Conservation (phyloP, 2,797 vertebrate species). For the Periophthalmus magnuspinnatus region DNA sequence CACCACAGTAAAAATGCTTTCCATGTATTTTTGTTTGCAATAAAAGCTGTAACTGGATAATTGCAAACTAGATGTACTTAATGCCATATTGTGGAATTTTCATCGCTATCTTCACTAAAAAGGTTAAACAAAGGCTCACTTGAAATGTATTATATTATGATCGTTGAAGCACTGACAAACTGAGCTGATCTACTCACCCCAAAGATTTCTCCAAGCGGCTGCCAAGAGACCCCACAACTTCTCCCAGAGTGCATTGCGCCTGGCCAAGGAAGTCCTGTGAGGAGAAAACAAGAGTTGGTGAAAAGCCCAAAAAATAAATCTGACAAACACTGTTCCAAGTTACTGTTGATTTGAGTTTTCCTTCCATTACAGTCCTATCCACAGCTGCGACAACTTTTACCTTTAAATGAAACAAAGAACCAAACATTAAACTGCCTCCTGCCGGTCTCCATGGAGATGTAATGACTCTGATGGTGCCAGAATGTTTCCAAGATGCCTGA, state of each 20-base stretch:
- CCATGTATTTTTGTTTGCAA: no score
- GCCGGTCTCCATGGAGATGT: not conserved
- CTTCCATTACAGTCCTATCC: not conserved
- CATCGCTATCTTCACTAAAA: no score
- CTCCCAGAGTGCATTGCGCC: slow-evolving; percentile 90
- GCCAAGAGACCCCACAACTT: slow-evolving; percentile 93
- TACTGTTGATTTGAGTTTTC: not conserved
- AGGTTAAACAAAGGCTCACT: not conserved
- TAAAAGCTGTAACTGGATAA: no score
- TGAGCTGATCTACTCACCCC: slow-evolving; percentile 80
- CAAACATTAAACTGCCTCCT: not conserved
- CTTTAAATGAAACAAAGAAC: not conserved
- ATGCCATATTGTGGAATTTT: no score
- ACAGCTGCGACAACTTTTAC: not conserved
- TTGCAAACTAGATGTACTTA: no score
- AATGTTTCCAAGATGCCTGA: no score
- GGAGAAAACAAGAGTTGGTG: slow-evolving; percentile 4
- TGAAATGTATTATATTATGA: not conserved
- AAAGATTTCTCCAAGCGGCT: slow-evolving; percentile 90
- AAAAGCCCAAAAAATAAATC: not conserved
- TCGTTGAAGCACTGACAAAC: not conserved
- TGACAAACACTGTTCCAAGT: not conserved
- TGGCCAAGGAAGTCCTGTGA: slow-evolving; percentile 95
- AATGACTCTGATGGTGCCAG: not conserved
- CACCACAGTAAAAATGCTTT: not conserved